A percentile compares a stretch with the other conserved stretches of the same genome.
Evolutionary conservation across 2,888 invertebrate genomes (phyloP).

Genomic region (Ormyrus thymus): DNA sequence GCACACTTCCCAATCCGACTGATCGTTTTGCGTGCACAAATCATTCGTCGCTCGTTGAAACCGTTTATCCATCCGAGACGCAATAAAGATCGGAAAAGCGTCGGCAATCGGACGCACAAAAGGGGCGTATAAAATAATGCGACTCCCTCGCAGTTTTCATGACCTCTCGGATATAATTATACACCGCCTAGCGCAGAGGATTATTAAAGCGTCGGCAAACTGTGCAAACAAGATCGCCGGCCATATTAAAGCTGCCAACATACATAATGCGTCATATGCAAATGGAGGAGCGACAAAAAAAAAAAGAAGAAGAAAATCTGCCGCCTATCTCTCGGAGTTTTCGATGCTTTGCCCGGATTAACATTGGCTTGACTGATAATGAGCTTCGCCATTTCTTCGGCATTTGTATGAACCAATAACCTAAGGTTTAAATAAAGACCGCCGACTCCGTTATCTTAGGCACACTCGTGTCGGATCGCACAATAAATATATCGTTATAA

Average conservation of each 20-base stretch:
- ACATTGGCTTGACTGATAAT: too few relatives aligned
- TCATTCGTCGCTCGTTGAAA: conserved; percentile 19
- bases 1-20: not conserved
- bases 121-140: conserved; percentile 18
- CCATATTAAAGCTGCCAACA: not conserved
- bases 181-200: not conserved
- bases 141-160: not conserved
- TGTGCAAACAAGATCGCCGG: conserved; percentile 24
- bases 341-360: too few relatives aligned
- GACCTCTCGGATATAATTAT: conserved; percentile 1
- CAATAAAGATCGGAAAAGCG: conserved; percentile 13
- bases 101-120: conserved; percentile 5
- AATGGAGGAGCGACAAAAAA: too few relatives aligned
- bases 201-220: conserved; percentile 23
- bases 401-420: conserved; percentile 24
- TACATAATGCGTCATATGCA: not conserved
- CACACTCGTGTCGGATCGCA: conserved; percentile 5
- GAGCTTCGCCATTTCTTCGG: not conserved
- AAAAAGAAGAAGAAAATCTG: too few relatives aligned
- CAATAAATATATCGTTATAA: not conserved
- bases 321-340: too few relatives aligned
- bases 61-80: conserved; percentile 31
- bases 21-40: conserved; percentile 8
- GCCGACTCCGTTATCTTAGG: conserved; percentile 12
- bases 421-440: conserved; percentile 7